phyloP scores from a whole-genome alignment of 2,888 invertebrate genomes.

The Mechanitis mazaeus region DNA sequence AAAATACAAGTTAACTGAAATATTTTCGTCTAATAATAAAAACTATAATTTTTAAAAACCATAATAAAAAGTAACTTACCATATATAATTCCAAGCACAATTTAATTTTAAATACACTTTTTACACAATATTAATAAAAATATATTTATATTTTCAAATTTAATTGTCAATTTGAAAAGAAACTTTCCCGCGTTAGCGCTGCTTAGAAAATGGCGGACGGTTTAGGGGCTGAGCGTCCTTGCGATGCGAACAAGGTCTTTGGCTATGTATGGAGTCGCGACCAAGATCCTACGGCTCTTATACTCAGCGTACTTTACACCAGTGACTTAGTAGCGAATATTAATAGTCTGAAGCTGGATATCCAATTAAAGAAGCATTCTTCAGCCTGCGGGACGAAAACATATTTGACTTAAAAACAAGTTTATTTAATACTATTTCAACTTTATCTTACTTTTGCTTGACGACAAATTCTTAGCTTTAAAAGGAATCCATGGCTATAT shows the following conservation, averaged over 20 bases:
- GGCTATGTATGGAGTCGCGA: conserved; percentile 60
- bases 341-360: conserved; percentile 29
- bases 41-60: background rate
- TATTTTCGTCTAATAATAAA: background rate
- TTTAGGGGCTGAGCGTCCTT: conserved; percentile 71
- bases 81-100: background rate
- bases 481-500: background rate
- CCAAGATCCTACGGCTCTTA: conserved; percentile 64
- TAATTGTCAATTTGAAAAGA: conserved; percentile 10
- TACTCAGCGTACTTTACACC: conserved; percentile 42
- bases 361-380: conserved; percentile 26
- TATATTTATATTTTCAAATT: background rate
- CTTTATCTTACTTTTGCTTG: background rate
- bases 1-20: no score
- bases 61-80: background rate
- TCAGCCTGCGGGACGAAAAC: conserved; percentile 15
- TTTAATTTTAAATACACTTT: background rate
- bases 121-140: background rate
- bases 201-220: conserved; percentile 63
- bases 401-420: conserved; percentile 9
- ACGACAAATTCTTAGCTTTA: background rate
- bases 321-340: conserved; percentile 30
- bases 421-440: conserved; percentile 14
- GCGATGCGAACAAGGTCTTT: conserved; percentile 70
- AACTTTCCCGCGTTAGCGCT: conserved; percentile 53